Base-by-base conservation (phyloP, 2,113 vertebrate genomes). In the Delphinapterus leucas region DNA sequence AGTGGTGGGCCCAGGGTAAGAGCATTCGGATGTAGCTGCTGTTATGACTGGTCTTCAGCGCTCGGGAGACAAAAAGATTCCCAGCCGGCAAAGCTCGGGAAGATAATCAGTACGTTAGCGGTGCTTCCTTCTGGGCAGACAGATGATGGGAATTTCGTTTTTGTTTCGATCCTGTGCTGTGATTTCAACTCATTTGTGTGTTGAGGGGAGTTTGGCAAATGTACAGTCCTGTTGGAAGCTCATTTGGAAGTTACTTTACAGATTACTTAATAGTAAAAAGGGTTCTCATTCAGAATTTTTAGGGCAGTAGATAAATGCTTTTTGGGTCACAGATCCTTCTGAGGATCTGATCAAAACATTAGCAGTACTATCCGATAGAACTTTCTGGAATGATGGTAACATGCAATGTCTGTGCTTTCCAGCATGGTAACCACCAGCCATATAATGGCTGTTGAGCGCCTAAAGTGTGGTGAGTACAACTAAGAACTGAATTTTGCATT, bases 341-440 rank as follows among this genome's bases (percentile, higher is more conserved):
- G 15, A 84, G 55, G 18, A 9, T 8, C 11, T 25, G 17, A 55
- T 84, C 60, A 18, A 79, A 95, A 67, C 12, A 23, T 15, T 11
- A 73, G 26, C 44, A 8, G 23, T 41, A 3, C 60, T 36, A 2
- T 58, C 74, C 8, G 13, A 4, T 25, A 63, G 81, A 67, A 73
- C 63, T 79, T 95, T 91, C 70, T 80, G 20, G 68, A 85, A 38
- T 65, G n/a, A 61, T 53, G 67, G 70, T 36, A 41, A 90, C 47
- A 20, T 25, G 20, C 23, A 23, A 1, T 81, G 3, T 33, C 31
- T 55, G 41, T 4, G 0, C 53, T 79, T 55, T 47, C 63, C 92
- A 87, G 0, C 81, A 3, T 2, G 23, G 61, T 38, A n/a, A 77
- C 31, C 71, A 77, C 33, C 60, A 26, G 86, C 58, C 85, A 53